These are phyloP conservation scores for Stomatorhinus walkeri DNA, from an alignment of 2,797 vertebrate genomes.

Conservation along the genomic window DNA sequence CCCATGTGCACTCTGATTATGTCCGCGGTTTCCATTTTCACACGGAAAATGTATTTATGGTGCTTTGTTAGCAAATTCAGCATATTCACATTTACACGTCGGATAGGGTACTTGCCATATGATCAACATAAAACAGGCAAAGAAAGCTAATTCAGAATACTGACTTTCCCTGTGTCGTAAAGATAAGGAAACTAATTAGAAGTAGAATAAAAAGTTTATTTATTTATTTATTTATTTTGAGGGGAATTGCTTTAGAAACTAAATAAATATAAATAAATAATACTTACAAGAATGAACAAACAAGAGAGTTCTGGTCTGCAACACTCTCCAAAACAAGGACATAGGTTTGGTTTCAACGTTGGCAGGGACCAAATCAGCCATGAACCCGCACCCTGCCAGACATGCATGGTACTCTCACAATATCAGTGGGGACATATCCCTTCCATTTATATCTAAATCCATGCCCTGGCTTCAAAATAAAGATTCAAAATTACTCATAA, in stretches of 20 bases:
- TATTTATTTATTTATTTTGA: neutral
- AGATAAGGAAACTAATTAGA: slow-evolving; percentile 40
- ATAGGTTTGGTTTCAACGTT: neutral
- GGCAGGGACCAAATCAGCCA: neutral
- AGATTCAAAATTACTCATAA: neutral
- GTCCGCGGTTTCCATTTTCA: slow-evolving; percentile 16
- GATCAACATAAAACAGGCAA: slow-evolving; percentile 11
- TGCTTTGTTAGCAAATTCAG: slow-evolving; percentile 19
- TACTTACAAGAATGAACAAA: neutral
- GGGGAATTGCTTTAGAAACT: neutral
- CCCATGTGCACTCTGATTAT: neutral
- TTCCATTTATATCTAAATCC: neutral
- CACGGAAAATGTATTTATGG: neutral
- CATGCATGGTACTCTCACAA: neutral
- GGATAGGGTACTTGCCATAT: slow-evolving; percentile 27
- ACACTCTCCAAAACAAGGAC: neutral
- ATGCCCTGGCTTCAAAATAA: neutral
- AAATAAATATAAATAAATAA: neutral
- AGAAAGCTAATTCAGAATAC: slow-evolving; percentile 29
- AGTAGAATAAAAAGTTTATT: slow-evolving; percentile 14
- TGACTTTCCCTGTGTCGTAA: slow-evolving; percentile 26
- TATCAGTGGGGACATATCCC: neutral
- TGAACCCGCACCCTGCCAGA: neutral
- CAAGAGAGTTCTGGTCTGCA: neutral
- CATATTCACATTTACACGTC: slow-evolving; percentile 31